phyloP scores from a whole-genome alignment of 1,140 invertebrate species.

The Amphibalanus amphitrite region DNA sequence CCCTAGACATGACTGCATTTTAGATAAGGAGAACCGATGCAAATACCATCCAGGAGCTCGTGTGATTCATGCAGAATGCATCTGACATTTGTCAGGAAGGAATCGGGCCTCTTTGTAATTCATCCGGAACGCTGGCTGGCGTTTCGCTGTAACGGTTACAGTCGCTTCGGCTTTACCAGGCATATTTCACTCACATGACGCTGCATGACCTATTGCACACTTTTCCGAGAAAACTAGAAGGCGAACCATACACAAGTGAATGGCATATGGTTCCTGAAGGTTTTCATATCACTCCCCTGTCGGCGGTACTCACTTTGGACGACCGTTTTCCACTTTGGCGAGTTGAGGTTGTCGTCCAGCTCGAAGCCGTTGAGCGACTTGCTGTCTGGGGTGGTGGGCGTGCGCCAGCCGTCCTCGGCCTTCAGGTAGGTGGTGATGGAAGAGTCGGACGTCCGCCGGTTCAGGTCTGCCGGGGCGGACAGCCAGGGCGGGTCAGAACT shows the following conservation, averaged over 20 bases:
- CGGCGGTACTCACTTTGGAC: constrained; percentile 9
- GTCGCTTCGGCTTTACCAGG: too few species aligned
- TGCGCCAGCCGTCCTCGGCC: constrained; percentile 31
- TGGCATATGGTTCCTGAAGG: neutral
- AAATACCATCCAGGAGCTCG: too few species aligned
- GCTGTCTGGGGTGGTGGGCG: constrained; percentile 25
- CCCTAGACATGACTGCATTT: too few species aligned
- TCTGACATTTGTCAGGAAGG: too few species aligned
- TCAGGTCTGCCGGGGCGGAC: constrained; percentile 6
- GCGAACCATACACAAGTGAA: neutral
- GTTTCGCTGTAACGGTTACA: too few species aligned
- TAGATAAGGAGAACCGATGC: too few species aligned
- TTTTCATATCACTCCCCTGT: neutral
- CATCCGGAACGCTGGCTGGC: too few species aligned
- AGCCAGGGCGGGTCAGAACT: neutral
- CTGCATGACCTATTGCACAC: too few species aligned
- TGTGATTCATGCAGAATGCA: too few species aligned
- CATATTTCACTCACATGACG: too few species aligned
- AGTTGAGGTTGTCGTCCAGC: constrained; percentile 15
- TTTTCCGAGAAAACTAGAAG: neutral
- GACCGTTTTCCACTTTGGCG: constrained; percentile 21
- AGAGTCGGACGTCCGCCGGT: constrained; percentile 9
- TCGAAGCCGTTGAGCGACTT: constrained; percentile 26
- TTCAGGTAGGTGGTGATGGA: constrained; percentile 19
- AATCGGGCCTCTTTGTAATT: too few species aligned